These are phyloP conservation scores for Bambusicola thoracicus DNA, from an alignment of 2,113 vertebrate species.

Conservation along the genomic window DNA sequence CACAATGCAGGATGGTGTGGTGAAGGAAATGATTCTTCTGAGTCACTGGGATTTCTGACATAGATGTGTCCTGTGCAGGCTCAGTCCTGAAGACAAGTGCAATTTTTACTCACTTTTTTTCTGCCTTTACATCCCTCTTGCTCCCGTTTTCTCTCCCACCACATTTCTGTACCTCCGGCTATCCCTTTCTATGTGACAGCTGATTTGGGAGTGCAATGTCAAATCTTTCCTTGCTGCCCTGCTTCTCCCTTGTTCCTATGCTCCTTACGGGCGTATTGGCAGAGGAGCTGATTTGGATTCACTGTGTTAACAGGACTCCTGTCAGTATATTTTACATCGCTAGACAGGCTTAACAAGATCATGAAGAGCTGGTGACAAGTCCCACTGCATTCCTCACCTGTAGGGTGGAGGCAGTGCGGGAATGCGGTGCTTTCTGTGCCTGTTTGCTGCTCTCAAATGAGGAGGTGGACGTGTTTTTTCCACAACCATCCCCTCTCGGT, in stretches of 20 bases:
- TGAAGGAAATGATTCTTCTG: background rate
- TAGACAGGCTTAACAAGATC: slow-evolving; percentile 4
- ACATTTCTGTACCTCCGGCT: background rate
- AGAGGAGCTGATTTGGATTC: slow-evolving; percentile 1
- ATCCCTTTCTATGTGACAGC: background rate
- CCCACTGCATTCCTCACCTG: background rate
- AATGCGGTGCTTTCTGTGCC: background rate
- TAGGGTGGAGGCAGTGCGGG: fast-evolving
- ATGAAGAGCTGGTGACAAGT: background rate
- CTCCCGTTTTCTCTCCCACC: background rate
- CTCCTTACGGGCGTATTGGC: background rate
- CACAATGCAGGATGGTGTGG: background rate
- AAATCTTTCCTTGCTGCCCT: background rate
- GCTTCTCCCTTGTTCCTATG: background rate
- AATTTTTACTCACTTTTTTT: background rate
- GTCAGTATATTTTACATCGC: background rate
- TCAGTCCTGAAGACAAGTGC: background rate
- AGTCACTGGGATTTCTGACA: background rate
- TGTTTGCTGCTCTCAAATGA: background rate
- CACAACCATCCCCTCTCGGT: background rate
- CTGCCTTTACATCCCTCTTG: background rate
- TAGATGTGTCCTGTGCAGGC: background rate
- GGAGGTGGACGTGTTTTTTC: background rate
- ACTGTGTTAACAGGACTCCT: background rate
- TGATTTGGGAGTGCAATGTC: background rate